phyloP scores from a whole-genome alignment of 2,113 vertebrate species.

The Illadopsis cleaveri region DNA sequence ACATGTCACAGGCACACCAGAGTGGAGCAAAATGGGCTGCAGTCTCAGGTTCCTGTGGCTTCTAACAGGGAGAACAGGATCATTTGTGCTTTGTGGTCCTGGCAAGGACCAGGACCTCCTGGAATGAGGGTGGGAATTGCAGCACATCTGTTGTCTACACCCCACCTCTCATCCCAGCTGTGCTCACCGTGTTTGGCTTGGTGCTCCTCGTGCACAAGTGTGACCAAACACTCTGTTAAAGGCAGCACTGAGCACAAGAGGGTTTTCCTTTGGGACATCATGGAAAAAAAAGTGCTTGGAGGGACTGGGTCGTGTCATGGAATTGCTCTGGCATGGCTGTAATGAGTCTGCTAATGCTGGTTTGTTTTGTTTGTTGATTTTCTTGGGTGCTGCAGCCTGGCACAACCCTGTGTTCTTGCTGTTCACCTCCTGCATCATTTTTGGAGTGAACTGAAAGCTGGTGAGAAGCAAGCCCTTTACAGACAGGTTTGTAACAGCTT shows the following conservation, averaged over 20 bases:
- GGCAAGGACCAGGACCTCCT: neutral
- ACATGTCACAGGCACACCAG: neutral
- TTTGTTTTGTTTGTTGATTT: neutral
- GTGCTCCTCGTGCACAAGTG: neutral
- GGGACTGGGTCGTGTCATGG: too few relatives aligned
- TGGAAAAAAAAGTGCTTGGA: neutral
- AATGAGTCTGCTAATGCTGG: neutral
- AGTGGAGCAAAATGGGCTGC: neutral
- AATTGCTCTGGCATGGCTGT: neutral
- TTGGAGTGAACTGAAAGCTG: neutral
- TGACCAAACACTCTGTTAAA: neutral
- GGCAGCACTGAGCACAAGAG: neutral
- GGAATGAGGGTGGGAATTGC: neutral
- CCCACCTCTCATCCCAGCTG: neutral
- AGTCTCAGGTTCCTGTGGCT: neutral
- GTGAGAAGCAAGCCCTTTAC: neutral
- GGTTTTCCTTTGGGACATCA: neutral
- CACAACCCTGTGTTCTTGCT: neutral
- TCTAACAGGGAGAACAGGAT: too few relatives aligned
- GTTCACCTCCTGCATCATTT: fast-evolving
- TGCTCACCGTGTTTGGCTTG: neutral
- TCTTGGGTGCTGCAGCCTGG: neutral
- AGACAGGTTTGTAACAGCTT: neutral
- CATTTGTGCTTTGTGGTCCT: neutral
- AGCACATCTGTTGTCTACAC: fast-evolving